These are phyloP conservation scores for Escarpia spicata DNA, from an alignment of 2,888 invertebrate genomes.

Conservation along the genomic window DNA sequence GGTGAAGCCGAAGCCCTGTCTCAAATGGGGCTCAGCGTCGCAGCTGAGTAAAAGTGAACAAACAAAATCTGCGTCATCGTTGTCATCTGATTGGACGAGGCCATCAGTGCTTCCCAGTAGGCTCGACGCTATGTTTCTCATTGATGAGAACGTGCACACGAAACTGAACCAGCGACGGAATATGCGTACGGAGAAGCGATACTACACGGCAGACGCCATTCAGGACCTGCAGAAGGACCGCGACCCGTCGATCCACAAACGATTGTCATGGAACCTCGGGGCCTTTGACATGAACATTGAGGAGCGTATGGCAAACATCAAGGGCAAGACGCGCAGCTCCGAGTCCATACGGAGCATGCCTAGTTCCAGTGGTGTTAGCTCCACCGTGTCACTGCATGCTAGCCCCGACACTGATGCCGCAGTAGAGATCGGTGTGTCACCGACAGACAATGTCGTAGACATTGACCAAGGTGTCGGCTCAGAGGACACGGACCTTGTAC, in stretches of 20 bases:
- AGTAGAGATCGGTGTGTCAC: not conserved
- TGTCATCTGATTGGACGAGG: not conserved
- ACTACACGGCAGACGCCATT: slow-evolving; percentile 76
- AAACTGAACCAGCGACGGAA: slow-evolving; percentile 58
- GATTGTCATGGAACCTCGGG: slow-evolving; percentile 73
- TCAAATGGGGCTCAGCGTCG: not conserved
- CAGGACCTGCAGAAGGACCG: slow-evolving; percentile 69
- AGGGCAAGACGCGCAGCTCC: slow-evolving; percentile 58
- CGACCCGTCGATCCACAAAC: slow-evolving; percentile 70
- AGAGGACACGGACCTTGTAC: not conserved
- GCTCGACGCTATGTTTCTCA: not conserved
- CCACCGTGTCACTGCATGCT: slow-evolving; percentile 64
- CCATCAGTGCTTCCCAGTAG: not conserved
- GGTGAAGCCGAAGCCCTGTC: not conserved
- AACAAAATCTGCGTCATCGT: not conserved
- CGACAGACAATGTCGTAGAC: not conserved
- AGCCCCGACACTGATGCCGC: slow-evolving; percentile 50
- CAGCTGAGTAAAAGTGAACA: slow-evolving; percentile 13
- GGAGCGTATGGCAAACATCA: slow-evolving; percentile 49
- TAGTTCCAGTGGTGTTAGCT: slow-evolving; percentile 67
- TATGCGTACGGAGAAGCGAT: slow-evolving; percentile 67
- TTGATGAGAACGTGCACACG: slow-evolving; percentile 50
- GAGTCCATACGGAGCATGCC: slow-evolving; percentile 66
- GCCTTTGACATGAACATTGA: slow-evolving; percentile 36
- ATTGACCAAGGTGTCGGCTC: not conserved